Evolutionary conservation across 2,797 vertebrate genomes (phyloP), one percentile per base, ranked within the genome.

Genomic region (Huso huso): DNA sequence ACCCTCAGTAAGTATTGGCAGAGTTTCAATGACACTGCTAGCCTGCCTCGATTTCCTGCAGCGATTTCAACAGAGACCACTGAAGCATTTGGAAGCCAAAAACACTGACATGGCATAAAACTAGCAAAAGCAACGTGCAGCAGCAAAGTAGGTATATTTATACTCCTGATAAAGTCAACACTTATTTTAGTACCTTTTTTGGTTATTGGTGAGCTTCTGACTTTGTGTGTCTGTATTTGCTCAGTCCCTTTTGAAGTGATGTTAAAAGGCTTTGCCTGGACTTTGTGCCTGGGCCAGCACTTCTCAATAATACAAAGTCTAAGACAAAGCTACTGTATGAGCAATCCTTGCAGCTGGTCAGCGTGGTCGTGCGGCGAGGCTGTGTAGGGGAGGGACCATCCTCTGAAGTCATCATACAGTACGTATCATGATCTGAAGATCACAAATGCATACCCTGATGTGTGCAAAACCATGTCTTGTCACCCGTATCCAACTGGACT

Each of bases 1-100:
- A 94, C 12, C 94, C 94, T 60, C 93, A 95, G 94, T 97, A 82
- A 80, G 93, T 93, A 66, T 8, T 58, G 7, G 1, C 11, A 13
- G 55, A 2, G 11, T 10, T 11, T 58, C 15, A 58, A 15, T n/a
- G 7, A 58, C 37, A 37, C 37, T 37, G 37, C 37, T 37, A 37
- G 37, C 37, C 37, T 5, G 37, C 37, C 37, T 37, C 37, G 37
- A 37, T 0, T 37, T 37, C 37, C 37, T 37, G 12, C 55, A 58
- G 2, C 55, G 15, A 7, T 11, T 13, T 11, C 11, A 58, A n/a
- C 55, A n/a, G 10, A 11, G 55, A 7, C 55, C 55, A 58, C 11
- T 13, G 12, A 7, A 7, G 12, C 12, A 58, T 11, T n/a, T 37
- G 55, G 55, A n/a, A 7, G 2, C 8, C 11, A 61, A 6, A 15